These are phyloP conservation scores for Natator depressus DNA, from an alignment of 2,113 vertebrate genomes.

Conservation along the genomic window DNA sequence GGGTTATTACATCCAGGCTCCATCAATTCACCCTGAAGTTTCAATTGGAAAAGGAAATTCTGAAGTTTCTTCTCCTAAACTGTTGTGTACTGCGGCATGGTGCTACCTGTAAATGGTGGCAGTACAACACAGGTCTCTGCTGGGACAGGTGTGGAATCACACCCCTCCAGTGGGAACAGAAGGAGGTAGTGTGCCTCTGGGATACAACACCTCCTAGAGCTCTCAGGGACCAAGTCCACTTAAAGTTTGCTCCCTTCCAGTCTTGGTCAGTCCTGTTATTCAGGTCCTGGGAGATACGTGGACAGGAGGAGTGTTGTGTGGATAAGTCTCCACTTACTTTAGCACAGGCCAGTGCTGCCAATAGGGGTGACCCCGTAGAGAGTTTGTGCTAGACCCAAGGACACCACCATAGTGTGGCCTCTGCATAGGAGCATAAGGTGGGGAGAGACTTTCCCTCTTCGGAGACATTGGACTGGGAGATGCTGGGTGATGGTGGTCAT, in stretches of 20 bases:
- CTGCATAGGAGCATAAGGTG: not conserved
- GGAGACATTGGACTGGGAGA: not conserved
- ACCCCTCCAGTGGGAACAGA: not conserved
- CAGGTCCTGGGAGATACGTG: fast-evolving
- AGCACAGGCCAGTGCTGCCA: not conserved
- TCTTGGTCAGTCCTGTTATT: not conserved
- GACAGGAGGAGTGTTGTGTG: not conserved
- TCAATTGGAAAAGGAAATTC: not conserved
- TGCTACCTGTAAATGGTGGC: not conserved
- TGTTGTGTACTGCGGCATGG: not conserved
- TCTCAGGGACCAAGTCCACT: not conserved
- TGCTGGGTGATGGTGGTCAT: not conserved
- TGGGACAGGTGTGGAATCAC: not conserved
- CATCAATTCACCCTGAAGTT: not conserved
- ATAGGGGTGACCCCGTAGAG: not conserved
- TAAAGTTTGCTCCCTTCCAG: not conserved
- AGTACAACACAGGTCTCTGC: not conserved
- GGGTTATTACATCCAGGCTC: not conserved
- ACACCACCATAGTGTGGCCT: not conserved
- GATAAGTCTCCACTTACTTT: not conserved
- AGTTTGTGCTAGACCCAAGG: not conserved
- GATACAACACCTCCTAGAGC: no score
- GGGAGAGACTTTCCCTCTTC: not conserved
- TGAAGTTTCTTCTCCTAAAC: not conserved
- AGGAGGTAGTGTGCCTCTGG: not conserved